A percentile compares a stretch with the other conserved stretches of the same genome.
These are phyloP conservation scores for Cabera pusaria DNA, from an alignment of 2,888 invertebrate species.

Conservation along the genomic window DNA sequence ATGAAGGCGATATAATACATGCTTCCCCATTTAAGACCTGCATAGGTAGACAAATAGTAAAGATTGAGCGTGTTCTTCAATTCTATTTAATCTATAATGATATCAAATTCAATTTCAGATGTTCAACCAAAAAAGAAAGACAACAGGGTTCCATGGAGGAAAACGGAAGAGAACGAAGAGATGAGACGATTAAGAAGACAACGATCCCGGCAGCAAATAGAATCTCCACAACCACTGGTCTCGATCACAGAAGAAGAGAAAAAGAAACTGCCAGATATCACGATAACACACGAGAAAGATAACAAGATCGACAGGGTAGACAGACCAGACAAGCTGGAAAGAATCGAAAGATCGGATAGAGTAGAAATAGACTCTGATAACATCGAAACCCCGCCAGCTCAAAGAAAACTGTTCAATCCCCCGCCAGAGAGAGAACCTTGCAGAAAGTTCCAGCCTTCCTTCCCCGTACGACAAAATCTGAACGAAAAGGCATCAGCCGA, in stretches of 20 bases:
- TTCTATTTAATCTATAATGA: background rate
- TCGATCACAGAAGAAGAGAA: conserved; percentile 86
- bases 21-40: too few relatives aligned
- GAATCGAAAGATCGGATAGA: conserved; percentile 77
- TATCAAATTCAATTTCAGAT: too few relatives aligned
- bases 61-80: too few relatives aligned
- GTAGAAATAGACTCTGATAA: conserved; percentile 95
- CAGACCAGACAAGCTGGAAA: conserved; percentile 2
- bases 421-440: conserved; percentile 85
- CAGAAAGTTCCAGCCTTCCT: conserved; percentile 73
- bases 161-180: conserved; percentile 87
- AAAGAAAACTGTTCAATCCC: conserved; percentile 86
- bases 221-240: conserved; percentile 68
- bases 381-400: conserved; percentile 94
- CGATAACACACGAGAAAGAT: conserved; percentile 55
- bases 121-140: conserved; percentile 89
- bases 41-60: too few relatives aligned
- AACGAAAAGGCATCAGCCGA: conserved; percentile 62
- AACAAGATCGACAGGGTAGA: conserved; percentile 37
- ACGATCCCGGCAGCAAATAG: conserved; percentile 78
- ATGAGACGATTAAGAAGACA: conserved; percentile 83
- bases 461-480: conserved; percentile 44
- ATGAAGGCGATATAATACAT: too few relatives aligned
- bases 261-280: conserved; percentile 78
- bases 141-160: conserved; percentile 90